A percentile compares a stretch with the other conserved stretches of the same genome.
phyloP scores from a whole-genome alignment of 2,113 vertebrate genomes.

The Mungos mungo region DNA sequence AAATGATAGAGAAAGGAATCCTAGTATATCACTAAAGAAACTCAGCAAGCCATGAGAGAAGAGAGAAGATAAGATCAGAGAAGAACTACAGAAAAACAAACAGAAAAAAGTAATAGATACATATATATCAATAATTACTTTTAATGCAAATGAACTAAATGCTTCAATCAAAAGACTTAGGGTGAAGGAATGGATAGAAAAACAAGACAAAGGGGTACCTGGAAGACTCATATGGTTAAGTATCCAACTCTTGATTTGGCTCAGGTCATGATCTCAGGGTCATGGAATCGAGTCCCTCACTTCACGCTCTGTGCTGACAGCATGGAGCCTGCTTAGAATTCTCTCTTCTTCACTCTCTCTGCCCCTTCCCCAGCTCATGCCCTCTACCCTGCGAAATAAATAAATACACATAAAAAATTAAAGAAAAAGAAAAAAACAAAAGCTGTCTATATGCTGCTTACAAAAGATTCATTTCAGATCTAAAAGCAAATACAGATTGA shows the following conservation, averaged over 20 bases:
- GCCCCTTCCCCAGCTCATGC: too few relatives aligned
- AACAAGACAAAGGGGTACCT: not conserved
- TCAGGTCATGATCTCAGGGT: too few relatives aligned
- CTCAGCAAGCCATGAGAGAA: not conserved
- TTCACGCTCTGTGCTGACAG: too few relatives aligned
- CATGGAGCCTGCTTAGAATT: too few relatives aligned
- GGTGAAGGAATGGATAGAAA: not conserved
- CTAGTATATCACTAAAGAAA: not conserved
- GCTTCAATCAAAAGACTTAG: not conserved
- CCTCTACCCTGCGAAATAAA: too few relatives aligned
- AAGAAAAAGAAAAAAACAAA: not conserved
- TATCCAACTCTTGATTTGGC: too few relatives aligned
- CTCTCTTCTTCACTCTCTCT: too few relatives aligned
- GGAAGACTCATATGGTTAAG: too few relatives aligned
- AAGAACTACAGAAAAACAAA: not conserved
- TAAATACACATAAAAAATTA: too few relatives aligned
- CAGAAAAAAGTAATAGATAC: not conserved
- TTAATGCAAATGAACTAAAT: not conserved
- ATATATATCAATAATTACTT: not conserved
- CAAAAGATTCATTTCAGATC: not conserved
- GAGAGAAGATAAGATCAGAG: not conserved
- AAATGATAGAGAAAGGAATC: not conserved
- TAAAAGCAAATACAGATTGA: not conserved
- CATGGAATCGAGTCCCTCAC: too few relatives aligned
- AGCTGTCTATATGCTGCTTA: not conserved